Base-by-base conservation (phyloP, 2,888 invertebrate species). In the Cheilosia soror region DNA sequence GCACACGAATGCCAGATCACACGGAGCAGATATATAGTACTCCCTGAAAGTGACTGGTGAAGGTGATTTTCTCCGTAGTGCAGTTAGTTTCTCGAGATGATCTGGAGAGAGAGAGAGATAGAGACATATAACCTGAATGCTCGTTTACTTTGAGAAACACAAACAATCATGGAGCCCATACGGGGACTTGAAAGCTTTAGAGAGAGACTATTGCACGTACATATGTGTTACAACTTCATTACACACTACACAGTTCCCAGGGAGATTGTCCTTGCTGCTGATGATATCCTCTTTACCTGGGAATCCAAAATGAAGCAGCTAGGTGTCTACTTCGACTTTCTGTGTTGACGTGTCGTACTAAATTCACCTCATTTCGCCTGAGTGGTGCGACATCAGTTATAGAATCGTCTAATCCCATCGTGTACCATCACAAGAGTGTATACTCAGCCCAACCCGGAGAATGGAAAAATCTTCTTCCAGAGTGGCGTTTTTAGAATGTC, bases 301-400 rank as follows among this genome's bases (percentile, higher is more conserved):
- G 33, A 51, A 44, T 75, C 33, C 33, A 20, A 62, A 71, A 71
- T 73, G 55, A 72, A 65, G 25, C 47, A 65, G 25, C 47, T 31
- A 15, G 25, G 33, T 51, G 65, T 66, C 58, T 72, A 27, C 15
- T 53, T 53, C 40, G 40, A 15, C 47, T 7, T 20, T 7, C 15
- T 47, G 20, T 7, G 47, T 20, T 72, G 62, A 78, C 62, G 55
- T 73, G 66, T 63, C 49, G 42, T 63, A 69, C 73, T 72, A 44
- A 81, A 72, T 76, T 81, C 76, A 71, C 60, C 81, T 85, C 71
- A 72, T 76, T 85, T 77, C 63, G 57, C 55, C 49, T 42, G 71
- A 84, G 80, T 80, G 84, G 69, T 80, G 75, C 76, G 66, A 76
- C 81, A 85, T 85, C 85, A 76, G 80, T 76, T 81, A 71, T 66